A percentile compares a stretch with the other conserved stretches of the same genome.
phyloP scores from a whole-genome alignment of 2,888 invertebrate genomes.

The Drosophila anomalata region DNA sequence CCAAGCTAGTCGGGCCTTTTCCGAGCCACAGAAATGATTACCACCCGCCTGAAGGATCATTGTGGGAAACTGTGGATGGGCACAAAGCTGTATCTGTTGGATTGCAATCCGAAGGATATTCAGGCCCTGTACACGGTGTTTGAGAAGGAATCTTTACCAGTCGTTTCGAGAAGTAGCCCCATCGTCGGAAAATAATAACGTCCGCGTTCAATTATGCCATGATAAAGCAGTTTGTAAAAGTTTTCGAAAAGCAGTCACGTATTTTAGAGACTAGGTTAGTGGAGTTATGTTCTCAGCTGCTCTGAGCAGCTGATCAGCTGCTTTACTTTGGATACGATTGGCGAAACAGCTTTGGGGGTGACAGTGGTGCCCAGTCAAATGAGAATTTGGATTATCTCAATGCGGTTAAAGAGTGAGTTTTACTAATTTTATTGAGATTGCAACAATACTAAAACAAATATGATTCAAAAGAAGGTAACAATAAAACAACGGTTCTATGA shows the following conservation, averaged over 20 bases:
- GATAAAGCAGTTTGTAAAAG: conserved; percentile 53
- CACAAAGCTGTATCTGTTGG: conserved; percentile 59
- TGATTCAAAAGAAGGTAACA: no score
- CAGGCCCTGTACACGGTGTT: conserved; percentile 56
- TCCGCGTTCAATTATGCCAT: conserved; percentile 61
- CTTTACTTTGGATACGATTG: conserved; percentile 65
- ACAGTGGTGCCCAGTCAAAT: conserved; percentile 49
- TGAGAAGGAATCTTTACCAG: conserved; percentile 58
- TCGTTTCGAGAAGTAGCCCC: conserved; percentile 56
- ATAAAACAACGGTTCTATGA: no score
- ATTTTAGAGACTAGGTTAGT: conserved; percentile 45
- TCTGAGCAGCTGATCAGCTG: conserved; percentile 56
- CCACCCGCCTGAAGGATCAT: conserved; percentile 53
- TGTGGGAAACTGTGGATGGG: conserved; percentile 65
- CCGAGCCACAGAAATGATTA: conserved; percentile 40
- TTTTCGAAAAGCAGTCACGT: conserved; percentile 57
- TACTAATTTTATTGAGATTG: background rate
- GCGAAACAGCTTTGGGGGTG: conserved; percentile 64
- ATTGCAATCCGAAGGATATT: conserved; percentile 67
- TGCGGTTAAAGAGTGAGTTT: conserved; percentile 62
- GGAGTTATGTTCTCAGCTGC: conserved; percentile 19
- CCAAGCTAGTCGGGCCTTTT: conserved; percentile 43
- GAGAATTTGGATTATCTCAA: conserved; percentile 51
- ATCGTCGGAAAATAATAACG: conserved; percentile 59
- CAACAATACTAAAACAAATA: no score